These are phyloP conservation scores for Stomorhina lunata DNA, from an alignment of 2,888 invertebrate species.

Conservation along the genomic window DNA sequence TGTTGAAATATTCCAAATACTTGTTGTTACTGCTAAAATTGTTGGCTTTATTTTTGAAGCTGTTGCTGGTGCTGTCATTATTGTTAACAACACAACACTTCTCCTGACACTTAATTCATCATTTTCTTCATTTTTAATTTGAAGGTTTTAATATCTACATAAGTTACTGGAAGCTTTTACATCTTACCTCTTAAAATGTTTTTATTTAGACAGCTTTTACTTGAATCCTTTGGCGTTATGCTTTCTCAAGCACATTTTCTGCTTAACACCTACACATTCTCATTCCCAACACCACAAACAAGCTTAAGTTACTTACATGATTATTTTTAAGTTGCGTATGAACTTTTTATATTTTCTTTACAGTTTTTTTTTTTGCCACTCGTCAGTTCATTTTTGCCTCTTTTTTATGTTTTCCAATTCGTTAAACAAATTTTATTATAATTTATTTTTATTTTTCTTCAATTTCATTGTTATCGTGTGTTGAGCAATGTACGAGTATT, in stretches of 20 bases:
- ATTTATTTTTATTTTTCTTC: constrained; percentile 2
- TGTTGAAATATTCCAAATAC: neutral
- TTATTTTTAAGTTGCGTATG: neutral
- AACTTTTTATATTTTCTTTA: neutral
- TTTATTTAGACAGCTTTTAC: neutral
- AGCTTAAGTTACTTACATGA: neutral
- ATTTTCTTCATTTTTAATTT: neutral
- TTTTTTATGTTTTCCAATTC: constrained; percentile 51
- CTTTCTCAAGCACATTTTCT: neutral
- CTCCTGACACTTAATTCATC: constrained; percentile 9
- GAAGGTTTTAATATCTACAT: neutral
- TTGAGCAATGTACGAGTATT: constrained; percentile 11
- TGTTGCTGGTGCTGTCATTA: neutral
- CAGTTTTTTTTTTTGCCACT: neutral
- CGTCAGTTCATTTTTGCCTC: neutral
- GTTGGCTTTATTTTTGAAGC: neutral
- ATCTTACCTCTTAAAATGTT: neutral
- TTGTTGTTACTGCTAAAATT: neutral
- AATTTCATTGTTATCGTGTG: neutral
- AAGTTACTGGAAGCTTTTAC: neutral
- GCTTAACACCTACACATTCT: neutral
- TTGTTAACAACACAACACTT: constrained; percentile 7
- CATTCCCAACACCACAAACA: no score
- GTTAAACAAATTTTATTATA: constrained; percentile 49
- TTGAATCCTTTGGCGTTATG: neutral